Base-by-base conservation (phyloP, 2,113 vertebrate genomes). In the Mohoua ochrocephala region DNA sequence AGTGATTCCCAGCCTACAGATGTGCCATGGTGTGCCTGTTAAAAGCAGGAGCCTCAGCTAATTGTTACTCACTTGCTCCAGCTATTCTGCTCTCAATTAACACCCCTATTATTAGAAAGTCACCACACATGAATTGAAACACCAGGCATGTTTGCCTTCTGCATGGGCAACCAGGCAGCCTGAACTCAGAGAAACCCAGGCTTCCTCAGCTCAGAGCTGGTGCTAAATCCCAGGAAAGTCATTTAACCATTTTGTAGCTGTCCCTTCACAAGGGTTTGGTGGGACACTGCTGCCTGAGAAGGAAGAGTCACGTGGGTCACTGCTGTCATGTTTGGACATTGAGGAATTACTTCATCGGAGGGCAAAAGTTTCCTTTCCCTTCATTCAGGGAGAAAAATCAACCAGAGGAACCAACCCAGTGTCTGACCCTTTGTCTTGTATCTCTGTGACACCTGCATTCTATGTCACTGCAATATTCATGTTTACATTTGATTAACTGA, bases 381-480 rank as follows among this genome's bases (percentile, higher is more conserved):
- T 74, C 68, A 23, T 21, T 78, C 54, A 31, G 39, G 37, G 15
- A 83, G 79, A 50, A 92, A 89, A 93, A 84, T 47, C 76, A 63
- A 26, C 54, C 52, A 67, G 80, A 70, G 63, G 68, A 70, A 56
- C 18, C 63, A 74, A 2, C 4, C 11, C 28, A 12, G 26, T 22
- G 31, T 10, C 88, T 65, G 59, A 60, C 75, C 86, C 74, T 91
- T 86, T 81, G 60, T 95, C 64, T 59, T 18, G 33, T 42, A 0
- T 24, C 4, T 7, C 30, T 27, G 41, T 26, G 69, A 44, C 63
- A 92, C 80, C 94, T 92, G 80, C 39, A 17, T 75, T 54, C 84
- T 78, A 28, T 84, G 86, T 52, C 91, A 17, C 68, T 93, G 91
- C 89, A 95, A 89, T 91, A 92, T 96, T 97, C 95, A 49, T 84